These are phyloP conservation scores for Stylophora pistillata DNA, from an alignment of 64 coral and sea anemone species.

Conservation along the genomic window DNA sequence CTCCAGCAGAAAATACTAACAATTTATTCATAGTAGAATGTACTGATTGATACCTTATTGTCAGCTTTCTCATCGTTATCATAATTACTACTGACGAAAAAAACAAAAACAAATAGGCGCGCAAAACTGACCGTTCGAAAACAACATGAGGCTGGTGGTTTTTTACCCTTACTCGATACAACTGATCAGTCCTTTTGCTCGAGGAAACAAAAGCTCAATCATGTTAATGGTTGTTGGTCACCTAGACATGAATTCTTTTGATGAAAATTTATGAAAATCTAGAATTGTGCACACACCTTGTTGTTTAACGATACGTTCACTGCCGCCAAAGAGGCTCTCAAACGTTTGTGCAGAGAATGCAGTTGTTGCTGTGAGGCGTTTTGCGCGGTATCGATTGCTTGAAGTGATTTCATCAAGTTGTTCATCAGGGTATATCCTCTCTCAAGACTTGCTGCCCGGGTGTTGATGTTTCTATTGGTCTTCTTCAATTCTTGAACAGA, in stretches of 20 bases:
- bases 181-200: too few relatives aligned
- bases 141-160: too few relatives aligned
- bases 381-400: not conserved
- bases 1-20: too few relatives aligned
- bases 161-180: too few relatives aligned
- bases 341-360: not conserved
- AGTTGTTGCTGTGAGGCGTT: not conserved
- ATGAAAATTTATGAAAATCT: not conserved
- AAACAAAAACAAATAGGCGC: too few relatives aligned
- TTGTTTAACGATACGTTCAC: conserved; percentile 1
- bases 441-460: not conserved
- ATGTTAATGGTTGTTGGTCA: not conserved
- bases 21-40: too few relatives aligned
- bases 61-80: too few relatives aligned
- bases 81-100: too few relatives aligned
- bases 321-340: not conserved
- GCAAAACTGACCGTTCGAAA: too few relatives aligned
- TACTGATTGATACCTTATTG: too few relatives aligned
- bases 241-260: not conserved
- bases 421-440: conserved; percentile 22
- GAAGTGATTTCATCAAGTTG: not conserved
- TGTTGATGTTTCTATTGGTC: not conserved
- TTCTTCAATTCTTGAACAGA: not conserved
- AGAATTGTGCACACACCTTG: conserved; percentile 6
- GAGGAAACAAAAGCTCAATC: too few relatives aligned